These are phyloP conservation scores for Camptogramma bilineatum DNA, from an alignment of 2,888 invertebrate genomes.

Conservation along the genomic window DNA sequence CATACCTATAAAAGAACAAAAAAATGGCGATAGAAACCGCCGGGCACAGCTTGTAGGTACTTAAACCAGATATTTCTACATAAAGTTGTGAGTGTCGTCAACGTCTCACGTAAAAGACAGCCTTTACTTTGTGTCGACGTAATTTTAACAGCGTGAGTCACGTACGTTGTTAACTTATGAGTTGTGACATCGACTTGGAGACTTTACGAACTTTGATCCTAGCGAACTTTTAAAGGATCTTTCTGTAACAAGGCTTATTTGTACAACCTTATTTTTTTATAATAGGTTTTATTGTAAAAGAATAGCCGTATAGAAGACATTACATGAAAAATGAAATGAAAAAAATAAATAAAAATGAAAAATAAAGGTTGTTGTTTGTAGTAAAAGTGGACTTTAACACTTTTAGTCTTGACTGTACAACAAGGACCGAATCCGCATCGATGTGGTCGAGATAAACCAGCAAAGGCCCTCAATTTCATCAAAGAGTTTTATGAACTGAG, in stretches of 20 bases:
- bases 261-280: too few relatives aligned
- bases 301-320: too few relatives aligned
- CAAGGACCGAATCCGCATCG: background rate
- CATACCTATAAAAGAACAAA: too few relatives aligned
- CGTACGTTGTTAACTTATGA: background rate
- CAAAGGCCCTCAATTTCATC: slow-evolving; percentile 8
- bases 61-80: too few relatives aligned
- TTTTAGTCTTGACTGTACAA: slow-evolving; percentile 7
- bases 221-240: background rate
- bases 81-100: too few relatives aligned
- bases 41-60: too few relatives aligned
- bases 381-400: too few relatives aligned
- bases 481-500: background rate
- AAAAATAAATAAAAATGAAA: too few relatives aligned
- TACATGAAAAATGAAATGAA: too few relatives aligned
- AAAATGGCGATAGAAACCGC: too few relatives aligned
- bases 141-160: background rate
- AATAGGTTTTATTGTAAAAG: background rate
- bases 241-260: too few relatives aligned
- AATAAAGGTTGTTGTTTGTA: too few relatives aligned
- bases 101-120: background rate
- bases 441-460: slow-evolving; percentile 13
- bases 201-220: background rate
- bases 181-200: background rate
- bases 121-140: background rate